phyloP scores from a whole-genome alignment of 2,888 invertebrate species.

The Drosophila merina region DNA sequence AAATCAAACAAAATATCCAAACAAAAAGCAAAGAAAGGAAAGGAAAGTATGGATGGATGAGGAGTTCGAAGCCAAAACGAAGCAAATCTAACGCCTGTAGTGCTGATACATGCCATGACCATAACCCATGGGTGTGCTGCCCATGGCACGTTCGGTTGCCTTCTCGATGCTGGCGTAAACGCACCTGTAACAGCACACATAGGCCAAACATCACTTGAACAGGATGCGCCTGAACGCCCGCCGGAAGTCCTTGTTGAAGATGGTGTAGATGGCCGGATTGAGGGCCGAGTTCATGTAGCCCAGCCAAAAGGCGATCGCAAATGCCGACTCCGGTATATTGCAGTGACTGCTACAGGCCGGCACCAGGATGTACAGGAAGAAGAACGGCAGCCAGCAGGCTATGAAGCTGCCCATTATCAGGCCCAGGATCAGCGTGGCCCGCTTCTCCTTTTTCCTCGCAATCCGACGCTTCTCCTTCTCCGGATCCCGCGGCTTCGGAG shows the following conservation, averaged over 20 bases:
- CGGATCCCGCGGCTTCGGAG: conserved; percentile 93
- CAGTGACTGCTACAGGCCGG: conserved; percentile 89
- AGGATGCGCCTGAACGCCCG: conserved; percentile 97
- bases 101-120: conserved; percentile 82
- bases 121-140: conserved; percentile 84
- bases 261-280: conserved; percentile 98
- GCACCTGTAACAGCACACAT: conserved; percentile 92
- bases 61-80: conserved; percentile 46
- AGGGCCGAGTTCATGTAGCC: conserved; percentile 98
- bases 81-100: conserved; percentile 83
- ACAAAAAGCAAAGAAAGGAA: background rate
- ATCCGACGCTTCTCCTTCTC: conserved; percentile 96
- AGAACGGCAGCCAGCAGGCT: conserved; percentile 99
- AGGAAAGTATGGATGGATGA: background rate
- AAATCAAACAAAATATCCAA: conserved; percentile 18
- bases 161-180: conserved; percentile 85
- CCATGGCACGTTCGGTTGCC: conserved; percentile 84
- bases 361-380: conserved; percentile 95
- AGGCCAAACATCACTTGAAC: conserved; percentile 96
- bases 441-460: conserved; percentile 97
- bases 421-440: conserved; percentile 97
- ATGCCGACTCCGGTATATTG: conserved; percentile 92
- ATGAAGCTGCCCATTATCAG: conserved; percentile 99
- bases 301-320: conserved; percentile 97
- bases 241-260: conserved; percentile 98